Conservation (phyloP, 2,888 invertebrate genomes). For the Steinernema scapterisci region DNA sequence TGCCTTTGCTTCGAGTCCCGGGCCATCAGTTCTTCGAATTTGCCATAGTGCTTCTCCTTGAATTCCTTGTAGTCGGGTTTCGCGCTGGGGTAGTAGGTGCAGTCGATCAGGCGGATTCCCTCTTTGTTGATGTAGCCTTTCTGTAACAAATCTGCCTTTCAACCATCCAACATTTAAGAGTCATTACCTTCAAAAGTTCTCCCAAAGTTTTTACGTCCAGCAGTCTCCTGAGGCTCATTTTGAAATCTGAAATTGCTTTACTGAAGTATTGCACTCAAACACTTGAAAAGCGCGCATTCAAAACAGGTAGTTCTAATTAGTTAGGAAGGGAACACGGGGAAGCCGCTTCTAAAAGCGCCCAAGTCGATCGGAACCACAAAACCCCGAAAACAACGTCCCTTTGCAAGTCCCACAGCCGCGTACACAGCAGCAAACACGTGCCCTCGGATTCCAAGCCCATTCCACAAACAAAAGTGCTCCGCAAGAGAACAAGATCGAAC, state of each 20-base stretch:
- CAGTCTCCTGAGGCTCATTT: background rate
- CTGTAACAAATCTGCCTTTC: background rate
- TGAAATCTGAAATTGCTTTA: background rate
- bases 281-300: no score
- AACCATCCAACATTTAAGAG: background rate
- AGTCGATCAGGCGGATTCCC: slow-evolving; percentile 44
- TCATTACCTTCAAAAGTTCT: background rate
- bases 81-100: slow-evolving; percentile 35
- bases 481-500: no score
- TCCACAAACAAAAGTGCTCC: no score
- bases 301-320: no score
- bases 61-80: slow-evolving; percentile 43
- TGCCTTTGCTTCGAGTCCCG: background rate
- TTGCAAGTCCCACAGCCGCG: background rate
- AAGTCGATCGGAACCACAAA: background rate
- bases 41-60: slow-evolving; percentile 46
- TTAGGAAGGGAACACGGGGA: no score
- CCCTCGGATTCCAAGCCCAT: background rate
- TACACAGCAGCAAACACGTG: background rate
- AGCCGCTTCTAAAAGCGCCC: no score
- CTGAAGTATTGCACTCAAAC: no score
- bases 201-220: background rate
- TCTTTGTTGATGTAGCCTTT: slow-evolving; percentile 31
- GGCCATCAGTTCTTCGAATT: slow-evolving; percentile 45
- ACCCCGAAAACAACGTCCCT: background rate